Evolutionary conservation across 2,797 vertebrate genomes (phyloP).

Genomic region (Syncerus caffer): DNA sequence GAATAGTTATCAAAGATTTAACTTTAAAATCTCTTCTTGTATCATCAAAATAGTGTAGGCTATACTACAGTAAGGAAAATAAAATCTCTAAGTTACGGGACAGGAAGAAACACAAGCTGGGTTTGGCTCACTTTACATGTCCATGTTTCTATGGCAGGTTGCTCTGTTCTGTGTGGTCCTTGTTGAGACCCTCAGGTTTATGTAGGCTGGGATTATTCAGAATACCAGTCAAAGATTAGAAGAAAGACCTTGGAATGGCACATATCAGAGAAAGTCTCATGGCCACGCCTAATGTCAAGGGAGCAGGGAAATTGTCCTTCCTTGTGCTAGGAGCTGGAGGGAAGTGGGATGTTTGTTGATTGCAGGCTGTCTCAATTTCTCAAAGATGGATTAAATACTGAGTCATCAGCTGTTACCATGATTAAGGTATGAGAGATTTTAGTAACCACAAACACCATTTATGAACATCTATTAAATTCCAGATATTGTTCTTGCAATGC

Average conservation of each 20-base stretch:
- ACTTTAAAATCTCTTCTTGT: not conserved
- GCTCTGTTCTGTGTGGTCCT: not conserved
- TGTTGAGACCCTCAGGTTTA: not conserved
- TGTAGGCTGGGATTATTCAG: not conserved
- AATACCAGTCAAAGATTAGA: not conserved
- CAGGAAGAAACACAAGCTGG: not conserved
- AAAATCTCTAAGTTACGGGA: not conserved
- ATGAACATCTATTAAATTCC: not conserved
- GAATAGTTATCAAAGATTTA: not conserved
- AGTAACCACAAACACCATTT: not conserved
- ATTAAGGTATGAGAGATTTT: not conserved
- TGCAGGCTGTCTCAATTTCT: not conserved
- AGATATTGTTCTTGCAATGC: not conserved
- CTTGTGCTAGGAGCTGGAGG: not conserved
- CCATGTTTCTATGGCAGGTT: not conserved
- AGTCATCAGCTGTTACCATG: not conserved
- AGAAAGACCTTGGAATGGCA: not conserved
- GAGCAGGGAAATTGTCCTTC: not conserved
- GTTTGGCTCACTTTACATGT: not conserved
- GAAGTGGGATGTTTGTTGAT: not conserved
- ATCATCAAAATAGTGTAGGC: not conserved
- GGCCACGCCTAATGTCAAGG: not conserved
- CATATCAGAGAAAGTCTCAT: not conserved
- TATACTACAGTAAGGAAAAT: not conserved
- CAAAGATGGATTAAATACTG: not conserved